Percentiles rank a stretch among this genome's conserved stretches.
Conservation (phyloP, 1,140 invertebrate species). For the Oryctes rhinoceros region DNA sequence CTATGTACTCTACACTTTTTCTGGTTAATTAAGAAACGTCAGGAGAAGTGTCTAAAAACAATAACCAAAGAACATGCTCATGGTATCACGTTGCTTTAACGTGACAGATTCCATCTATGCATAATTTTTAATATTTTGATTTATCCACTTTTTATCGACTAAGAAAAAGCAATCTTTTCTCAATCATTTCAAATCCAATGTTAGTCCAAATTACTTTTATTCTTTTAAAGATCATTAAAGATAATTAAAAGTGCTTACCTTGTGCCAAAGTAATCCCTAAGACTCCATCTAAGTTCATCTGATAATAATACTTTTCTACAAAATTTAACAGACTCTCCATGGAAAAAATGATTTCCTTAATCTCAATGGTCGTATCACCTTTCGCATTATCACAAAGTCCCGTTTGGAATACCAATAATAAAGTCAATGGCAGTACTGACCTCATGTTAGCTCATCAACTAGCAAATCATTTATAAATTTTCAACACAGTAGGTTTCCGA, state of each 20-base stretch:
- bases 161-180: too few relatives aligned
- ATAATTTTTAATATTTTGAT: too few relatives aligned
- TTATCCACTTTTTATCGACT: too few relatives aligned
- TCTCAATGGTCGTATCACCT: conserved; percentile 11
- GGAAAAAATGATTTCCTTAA: conserved; percentile 19
- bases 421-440: not conserved
- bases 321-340: conserved; percentile 29
- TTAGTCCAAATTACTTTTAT: too few relatives aligned
- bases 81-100: too few relatives aligned
- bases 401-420: not conserved
- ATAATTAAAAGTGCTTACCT: not conserved
- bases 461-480: not conserved
- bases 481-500: not conserved
- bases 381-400: not conserved
- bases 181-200: too few relatives aligned
- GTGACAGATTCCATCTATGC: too few relatives aligned
- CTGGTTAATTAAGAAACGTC: too few relatives aligned
- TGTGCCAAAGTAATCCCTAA: conserved; percentile 39
- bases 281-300: conserved; percentile 42
- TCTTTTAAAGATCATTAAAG: too few relatives aligned
- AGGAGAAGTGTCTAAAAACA: too few relatives aligned
- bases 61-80: too few relatives aligned
- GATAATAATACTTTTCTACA: conserved; percentile 37
- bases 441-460: conserved; percentile 13
- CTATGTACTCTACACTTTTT: too few relatives aligned